Evolutionary conservation across 2,113 vertebrate species (phyloP), one percentile per base, ranked within the genome.

Genomic region (Neomonachus schauinslandi): DNA sequence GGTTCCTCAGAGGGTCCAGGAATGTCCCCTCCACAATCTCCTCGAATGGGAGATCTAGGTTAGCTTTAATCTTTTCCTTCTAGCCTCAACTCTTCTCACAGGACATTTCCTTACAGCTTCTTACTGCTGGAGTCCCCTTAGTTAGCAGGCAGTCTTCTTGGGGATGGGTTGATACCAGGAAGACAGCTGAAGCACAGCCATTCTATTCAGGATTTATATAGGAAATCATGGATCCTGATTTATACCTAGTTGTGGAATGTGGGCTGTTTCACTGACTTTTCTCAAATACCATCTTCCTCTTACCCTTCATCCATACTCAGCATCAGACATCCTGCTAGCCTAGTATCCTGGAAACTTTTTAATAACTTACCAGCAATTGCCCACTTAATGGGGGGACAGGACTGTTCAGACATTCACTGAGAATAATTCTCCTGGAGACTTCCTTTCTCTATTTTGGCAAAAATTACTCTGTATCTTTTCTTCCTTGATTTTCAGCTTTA

Each of bases 361-460:
- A 77, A 74, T 91, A 92, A 88, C 69, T 93, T 89, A 80, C 84
- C 39, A 49, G 24, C 39, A 74, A 28, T 76, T 96, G 24, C 14
- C 46, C 81, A 21, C 16, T 59, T 71, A 76, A 39, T 55, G 13
- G 8, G 22, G 8, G 8, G 36, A 31, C 16, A 51, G 22, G 46
- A 90, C 8, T 71, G 13, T 76, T 74, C 13, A 61, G 31, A 33
- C 3, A 95, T 65, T 65, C 36, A 59, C 33, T 69, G n/a, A 89
- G 10, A 81, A 31, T 85, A 84, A 74, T 91, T 97, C 55, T 93
- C 5, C 31, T n/a, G 7, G n/a, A 55, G 49, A 4, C 16, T 22
- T 94, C 28, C 12, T 85, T 21, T 89, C 55, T 92, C 19, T 90
- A 57, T 83, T 94, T 61, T 96, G 79, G n/a, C 19, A 79, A 94